Evolutionary conservation across 2,888 invertebrate species (phyloP), one percentile per base, ranked within the genome.

Genomic region (Trichopoda pennipes): DNA sequence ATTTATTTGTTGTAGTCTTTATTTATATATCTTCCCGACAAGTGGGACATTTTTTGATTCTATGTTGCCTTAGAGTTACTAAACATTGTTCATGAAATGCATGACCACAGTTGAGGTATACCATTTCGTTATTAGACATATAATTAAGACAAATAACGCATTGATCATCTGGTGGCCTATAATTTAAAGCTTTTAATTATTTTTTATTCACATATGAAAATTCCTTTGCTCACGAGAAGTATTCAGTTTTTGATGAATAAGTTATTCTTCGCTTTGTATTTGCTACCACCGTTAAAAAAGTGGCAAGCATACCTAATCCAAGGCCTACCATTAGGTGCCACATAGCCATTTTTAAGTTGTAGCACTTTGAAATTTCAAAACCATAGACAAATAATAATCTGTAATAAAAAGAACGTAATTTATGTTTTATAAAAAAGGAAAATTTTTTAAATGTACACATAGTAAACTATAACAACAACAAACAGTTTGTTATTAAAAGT

Each of bases 51-150:
- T 42, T 55, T 14, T 42, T 55, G 17, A 17, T n/a, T 3, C 14
- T 7, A 23, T 55, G 12, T 44, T 7, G 3, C 28, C 17, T 42
- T 42, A 68, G 17, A 0, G 42, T n/a, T 8, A 7, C 12, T 23
- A 68, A 7, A 12, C 68, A 68, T 12, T 55, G 7, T 42, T 68
- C 42, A 9, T 68, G 68, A 28, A 68, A 28, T n/a, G 17, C 68
- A 44, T 68, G 68, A 12, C 55, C 68, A 4, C 68, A 68, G 23
- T n/a, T 10, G 8, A 68, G 3, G 19, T 68, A 68, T 19, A n/a
- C 14, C 55, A 55, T 68, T 42, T 68, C 55, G 14, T 17, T 21
- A 44, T 68, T 68, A 17, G 55, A 21, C 49, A 68, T 55, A 17
- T 28, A 12, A 28, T 14, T 1, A 4, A 68, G 28, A 9, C 68